Conservation (phyloP, 2,797 vertebrate genomes). For the Danio jaintianensis region DNA sequence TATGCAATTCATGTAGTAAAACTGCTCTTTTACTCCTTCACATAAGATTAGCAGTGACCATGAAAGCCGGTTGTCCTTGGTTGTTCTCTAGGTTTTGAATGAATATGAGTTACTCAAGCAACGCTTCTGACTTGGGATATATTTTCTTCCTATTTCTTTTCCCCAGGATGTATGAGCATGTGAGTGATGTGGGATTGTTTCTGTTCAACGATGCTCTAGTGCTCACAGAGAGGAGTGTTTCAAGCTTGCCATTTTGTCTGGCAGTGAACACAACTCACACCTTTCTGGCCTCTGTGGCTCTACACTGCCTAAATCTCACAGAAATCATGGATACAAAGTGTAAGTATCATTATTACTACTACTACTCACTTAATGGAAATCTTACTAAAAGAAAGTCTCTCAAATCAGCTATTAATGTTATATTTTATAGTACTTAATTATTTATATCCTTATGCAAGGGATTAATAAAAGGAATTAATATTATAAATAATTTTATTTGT, state of each 20-base stretch:
- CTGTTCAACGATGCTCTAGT: constrained; percentile 83
- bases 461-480: no score
- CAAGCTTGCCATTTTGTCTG: constrained; percentile 76
- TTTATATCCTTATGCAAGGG: no score
- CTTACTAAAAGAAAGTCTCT: no score
- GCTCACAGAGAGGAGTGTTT: constrained; percentile 68
- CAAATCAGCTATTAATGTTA: no score
- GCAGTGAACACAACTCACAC: constrained; percentile 74
- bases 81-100: no score
- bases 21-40: no score
- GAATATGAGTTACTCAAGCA: neutral
- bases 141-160: neutral
- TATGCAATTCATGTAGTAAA: no score
- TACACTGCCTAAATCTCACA: constrained; percentile 73
- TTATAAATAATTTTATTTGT: neutral
- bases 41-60: no score
- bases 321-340: constrained; percentile 81
- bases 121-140: neutral
- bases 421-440: no score
- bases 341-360: constrained; percentile 68
- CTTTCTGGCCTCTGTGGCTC: constrained; percentile 82
- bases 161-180: constrained; percentile 78
- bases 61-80: no score
- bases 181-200: constrained; percentile 80
- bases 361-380: no score